A percentile compares a stretch with the other conserved stretches of the same genome.
Conservation (phyloP, 1,140 invertebrate genomes). For the Atta texana region DNA sequence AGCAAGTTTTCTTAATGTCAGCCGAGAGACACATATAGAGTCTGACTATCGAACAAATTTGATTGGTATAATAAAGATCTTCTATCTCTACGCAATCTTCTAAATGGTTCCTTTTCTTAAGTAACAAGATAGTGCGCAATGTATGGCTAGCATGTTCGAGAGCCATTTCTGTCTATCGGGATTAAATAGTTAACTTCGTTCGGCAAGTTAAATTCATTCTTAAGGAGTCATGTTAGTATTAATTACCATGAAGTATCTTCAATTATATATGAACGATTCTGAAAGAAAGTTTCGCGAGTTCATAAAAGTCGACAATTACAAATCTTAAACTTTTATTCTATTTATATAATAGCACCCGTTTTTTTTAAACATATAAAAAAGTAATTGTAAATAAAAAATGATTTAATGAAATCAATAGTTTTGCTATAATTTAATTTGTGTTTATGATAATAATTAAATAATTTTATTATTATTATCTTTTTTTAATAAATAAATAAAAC, state of each 20-base stretch:
- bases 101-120: not conserved
- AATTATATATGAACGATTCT: not conserved
- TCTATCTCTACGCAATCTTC: not conserved
- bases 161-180: not conserved
- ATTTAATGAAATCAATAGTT: not conserved
- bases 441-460: not conserved
- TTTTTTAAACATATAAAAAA: not conserved
- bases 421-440: not conserved
- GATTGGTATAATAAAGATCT: not conserved
- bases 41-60: not conserved
- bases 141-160: conserved; percentile 2
- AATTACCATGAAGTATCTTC: conserved; percentile 20
- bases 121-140: conserved; percentile 16
- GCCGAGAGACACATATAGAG: not conserved
- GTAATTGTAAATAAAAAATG: not conserved
- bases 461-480: not conserved
- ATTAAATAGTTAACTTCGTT: conserved; percentile 17
- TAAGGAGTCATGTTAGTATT: conserved; percentile 10
- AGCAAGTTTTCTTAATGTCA: not conserved
- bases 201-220: conserved; percentile 27
- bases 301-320: not conserved
- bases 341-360: not conserved
- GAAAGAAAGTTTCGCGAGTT: conserved; percentile 19
- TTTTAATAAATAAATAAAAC: conserved; percentile 23
- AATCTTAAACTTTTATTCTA: not conserved